These are phyloP conservation scores for Gorsachius goisagi DNA, from an alignment of 2,113 vertebrate genomes.

Conservation along the genomic window DNA sequence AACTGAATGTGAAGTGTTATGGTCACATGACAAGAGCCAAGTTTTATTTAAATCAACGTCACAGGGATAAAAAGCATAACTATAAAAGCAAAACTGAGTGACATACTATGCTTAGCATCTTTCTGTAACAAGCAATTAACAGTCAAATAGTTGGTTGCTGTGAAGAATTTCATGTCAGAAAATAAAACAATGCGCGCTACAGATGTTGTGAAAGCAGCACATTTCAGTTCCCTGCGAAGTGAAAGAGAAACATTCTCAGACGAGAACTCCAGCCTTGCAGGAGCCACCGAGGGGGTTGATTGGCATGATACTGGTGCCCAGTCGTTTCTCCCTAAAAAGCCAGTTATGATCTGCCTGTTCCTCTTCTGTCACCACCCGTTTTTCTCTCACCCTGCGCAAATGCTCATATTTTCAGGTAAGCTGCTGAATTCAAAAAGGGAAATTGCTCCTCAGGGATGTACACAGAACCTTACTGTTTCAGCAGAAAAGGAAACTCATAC, in stretches of 20 bases:
- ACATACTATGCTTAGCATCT: not conserved
- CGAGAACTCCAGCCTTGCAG: not conserved
- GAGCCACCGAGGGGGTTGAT: not conserved
- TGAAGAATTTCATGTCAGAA: not conserved
- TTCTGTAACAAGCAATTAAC: not conserved
- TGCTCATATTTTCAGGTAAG: not conserved
- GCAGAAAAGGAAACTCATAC: not conserved
- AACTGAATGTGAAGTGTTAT: not conserved
- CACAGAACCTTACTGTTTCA: not conserved
- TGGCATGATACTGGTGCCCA: not conserved
- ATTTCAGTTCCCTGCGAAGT: not conserved
- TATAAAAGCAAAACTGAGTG: not conserved
- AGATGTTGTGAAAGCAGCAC: not conserved
- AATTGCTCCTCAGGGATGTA: not conserved
- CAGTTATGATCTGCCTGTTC: not conserved
- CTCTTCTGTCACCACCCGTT: not conserved
- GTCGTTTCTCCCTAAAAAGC: not conserved
- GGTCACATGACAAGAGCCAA: not conserved
- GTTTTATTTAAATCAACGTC: not conserved
- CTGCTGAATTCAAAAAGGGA: not conserved
- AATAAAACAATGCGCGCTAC: not conserved
- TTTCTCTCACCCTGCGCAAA: not conserved
- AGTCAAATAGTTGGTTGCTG: not conserved
- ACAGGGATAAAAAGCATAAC: not conserved
- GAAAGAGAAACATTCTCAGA: not conserved